Conservation (phyloP, 2,113 vertebrate species). For the Ceuthmochares aereus region DNA sequence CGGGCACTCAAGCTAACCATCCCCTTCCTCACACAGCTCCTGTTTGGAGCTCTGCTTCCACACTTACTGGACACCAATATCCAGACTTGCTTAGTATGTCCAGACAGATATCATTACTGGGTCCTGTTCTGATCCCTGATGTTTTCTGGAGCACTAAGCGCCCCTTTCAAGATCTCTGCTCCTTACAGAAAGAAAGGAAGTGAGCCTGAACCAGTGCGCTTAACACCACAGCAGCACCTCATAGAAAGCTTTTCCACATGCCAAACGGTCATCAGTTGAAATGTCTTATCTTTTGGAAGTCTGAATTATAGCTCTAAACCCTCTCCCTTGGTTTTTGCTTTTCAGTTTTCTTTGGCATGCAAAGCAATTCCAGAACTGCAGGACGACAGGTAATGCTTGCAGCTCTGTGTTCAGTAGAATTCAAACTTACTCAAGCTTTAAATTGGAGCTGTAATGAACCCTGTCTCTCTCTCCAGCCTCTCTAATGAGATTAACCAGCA, state of each 20-base stretch:
- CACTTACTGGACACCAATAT: background rate
- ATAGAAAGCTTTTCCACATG: background rate
- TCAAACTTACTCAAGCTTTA: conserved; percentile 51
- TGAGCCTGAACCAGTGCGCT: background rate
- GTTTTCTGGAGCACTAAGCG: background rate
- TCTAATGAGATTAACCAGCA: background rate
- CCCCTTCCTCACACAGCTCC: background rate
- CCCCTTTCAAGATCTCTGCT: background rate
- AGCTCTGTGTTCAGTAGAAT: conserved; percentile 13
- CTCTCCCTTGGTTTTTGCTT: background rate
- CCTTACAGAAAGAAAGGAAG: background rate
- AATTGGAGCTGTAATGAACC: conserved; percentile 40
- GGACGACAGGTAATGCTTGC: background rate
- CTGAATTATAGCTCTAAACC: background rate
- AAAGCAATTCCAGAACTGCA: background rate
- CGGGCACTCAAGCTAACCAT: background rate
- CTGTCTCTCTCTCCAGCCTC: background rate
- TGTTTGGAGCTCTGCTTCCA: background rate
- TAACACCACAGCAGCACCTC: background rate
- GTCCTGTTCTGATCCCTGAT: background rate
- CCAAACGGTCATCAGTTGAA: background rate
- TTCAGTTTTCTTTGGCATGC: background rate
- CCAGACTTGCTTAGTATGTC: background rate
- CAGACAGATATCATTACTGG: background rate
- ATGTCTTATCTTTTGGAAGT: background rate